Evolutionary conservation across 2,888 invertebrate species (phyloP).

Genomic region (Steromphala cineraria): DNA sequence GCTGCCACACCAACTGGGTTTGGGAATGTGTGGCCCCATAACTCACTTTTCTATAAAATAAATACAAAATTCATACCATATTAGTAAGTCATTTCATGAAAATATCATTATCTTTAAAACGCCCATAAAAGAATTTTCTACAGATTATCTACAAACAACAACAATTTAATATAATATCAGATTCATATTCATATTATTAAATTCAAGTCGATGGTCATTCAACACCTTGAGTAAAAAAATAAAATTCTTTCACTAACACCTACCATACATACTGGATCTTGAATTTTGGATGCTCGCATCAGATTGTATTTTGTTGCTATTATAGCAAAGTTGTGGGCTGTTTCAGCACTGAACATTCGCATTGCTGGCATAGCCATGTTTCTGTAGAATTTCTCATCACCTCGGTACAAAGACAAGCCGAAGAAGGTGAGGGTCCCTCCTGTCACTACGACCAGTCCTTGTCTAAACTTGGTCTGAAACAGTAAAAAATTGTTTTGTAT

Average conservation of each 20-base stretch:
- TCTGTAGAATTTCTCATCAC: constrained; percentile 87
- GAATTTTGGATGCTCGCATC: constrained; percentile 79
- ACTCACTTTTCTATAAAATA: constrained; percentile 80
- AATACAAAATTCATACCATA: too few relatives aligned
- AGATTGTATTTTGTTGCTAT: constrained; percentile 85
- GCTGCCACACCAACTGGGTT: constrained; percentile 99
- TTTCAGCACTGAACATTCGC: constrained; percentile 84
- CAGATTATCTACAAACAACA: too few relatives aligned
- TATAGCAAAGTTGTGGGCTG: constrained; percentile 87
- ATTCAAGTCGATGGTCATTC: too few relatives aligned
- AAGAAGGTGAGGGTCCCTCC: constrained; percentile 83
- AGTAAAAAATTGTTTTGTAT: not conserved
- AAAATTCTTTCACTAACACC: constrained; percentile 40
- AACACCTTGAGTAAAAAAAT: not conserved
- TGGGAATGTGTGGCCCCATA: constrained; percentile 84
- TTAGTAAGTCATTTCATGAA: too few relatives aligned
- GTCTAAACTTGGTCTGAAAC: constrained; percentile 82
- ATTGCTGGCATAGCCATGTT: constrained; percentile 84
- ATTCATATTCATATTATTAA: too few relatives aligned
- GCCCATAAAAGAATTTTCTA: too few relatives aligned
- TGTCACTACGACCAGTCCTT: constrained; percentile 80
- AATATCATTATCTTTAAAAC: too few relatives aligned
- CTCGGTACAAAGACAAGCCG: constrained; percentile 83
- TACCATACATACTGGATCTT: constrained; percentile 83
- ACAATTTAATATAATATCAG: too few relatives aligned